Evolutionary conservation across 2,113 vertebrate species (phyloP), one percentile per base, ranked within the genome.

Genomic region (Sorex fumeus): DNA sequence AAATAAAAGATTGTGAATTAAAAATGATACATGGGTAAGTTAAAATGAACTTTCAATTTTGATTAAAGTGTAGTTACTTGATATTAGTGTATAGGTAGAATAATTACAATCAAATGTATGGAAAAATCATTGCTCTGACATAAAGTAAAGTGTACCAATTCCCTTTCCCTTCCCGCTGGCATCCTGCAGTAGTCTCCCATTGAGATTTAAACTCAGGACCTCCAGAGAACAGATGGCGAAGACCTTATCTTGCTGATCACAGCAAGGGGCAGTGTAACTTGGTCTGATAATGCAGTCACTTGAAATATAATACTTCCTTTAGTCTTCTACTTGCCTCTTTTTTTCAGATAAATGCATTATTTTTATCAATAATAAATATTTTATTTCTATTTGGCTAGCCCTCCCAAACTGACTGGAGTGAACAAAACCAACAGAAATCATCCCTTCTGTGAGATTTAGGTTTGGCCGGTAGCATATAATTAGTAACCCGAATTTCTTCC

Each of bases 191-290:
- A 47, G 45, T 90, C 95, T 97, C 96, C 96, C 88, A 88, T 8
- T 93, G 97, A 97, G 96, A 97, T 96, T 97, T 97, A 97, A 98
- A 97, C 95, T 97, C 94, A 64, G 93, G 88, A 95, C 96, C 95
- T 96, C 79, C 74, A 84, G 95, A 94, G 95, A 96, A 96, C 97
- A 98, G 97, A 98, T 97, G 97, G 97, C 89, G 36, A 94, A 95
- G 94, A 91, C 74, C 93, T 97, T 96, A 95, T 95, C 96, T 96
- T 95, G 94, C 84, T 88, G 72, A 88, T 93, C 97, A 93, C 95
- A 97, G 97, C 86, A 84, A 81, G 96, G 50, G 80, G 77, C 67
- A 43, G 75, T 88, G 76, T 94, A 93, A 85, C 84, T 96, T 94
- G 94, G 86, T 94, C 95, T 93, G 88, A 96, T 93, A 96, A 90